Percentiles rank a stretch among this genome's conserved stretches.
Conservation (phyloP, 2,797 vertebrate genomes). For the Corythornis leucogaster region DNA sequence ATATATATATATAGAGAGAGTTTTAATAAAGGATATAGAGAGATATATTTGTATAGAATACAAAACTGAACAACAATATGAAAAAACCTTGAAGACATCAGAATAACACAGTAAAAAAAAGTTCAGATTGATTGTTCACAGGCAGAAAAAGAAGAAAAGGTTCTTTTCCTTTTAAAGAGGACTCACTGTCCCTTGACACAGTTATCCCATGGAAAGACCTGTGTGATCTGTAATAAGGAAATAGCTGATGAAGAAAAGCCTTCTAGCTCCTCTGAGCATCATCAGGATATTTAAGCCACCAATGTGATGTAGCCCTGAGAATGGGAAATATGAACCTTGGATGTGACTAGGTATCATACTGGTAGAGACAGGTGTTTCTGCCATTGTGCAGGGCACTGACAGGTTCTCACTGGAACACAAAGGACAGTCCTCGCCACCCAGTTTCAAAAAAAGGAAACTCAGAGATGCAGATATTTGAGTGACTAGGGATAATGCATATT, state of each 20-base stretch:
- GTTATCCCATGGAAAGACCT: not conserved
- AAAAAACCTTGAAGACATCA: no score
- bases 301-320: not conserved
- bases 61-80: no score
- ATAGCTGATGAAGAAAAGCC: not conserved
- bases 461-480: not conserved
- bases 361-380: not conserved
- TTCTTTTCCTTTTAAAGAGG: no score
- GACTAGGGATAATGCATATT: not conserved
- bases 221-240: not conserved
- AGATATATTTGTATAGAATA: no score
- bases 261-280: not conserved
- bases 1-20: no score
- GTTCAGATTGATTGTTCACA: no score
- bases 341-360: not conserved
- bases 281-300: not conserved
- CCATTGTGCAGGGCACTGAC: not conserved
- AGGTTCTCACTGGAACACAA: not conserved
- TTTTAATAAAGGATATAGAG: no score
- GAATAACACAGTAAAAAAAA: no score
- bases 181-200: no score
- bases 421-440: not conserved
- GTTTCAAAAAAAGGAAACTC: not conserved
- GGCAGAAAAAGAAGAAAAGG: no score
- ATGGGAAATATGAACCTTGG: not conserved